Conservation (phyloP, 2,888 invertebrate genomes). For the Thecophora atra region DNA sequence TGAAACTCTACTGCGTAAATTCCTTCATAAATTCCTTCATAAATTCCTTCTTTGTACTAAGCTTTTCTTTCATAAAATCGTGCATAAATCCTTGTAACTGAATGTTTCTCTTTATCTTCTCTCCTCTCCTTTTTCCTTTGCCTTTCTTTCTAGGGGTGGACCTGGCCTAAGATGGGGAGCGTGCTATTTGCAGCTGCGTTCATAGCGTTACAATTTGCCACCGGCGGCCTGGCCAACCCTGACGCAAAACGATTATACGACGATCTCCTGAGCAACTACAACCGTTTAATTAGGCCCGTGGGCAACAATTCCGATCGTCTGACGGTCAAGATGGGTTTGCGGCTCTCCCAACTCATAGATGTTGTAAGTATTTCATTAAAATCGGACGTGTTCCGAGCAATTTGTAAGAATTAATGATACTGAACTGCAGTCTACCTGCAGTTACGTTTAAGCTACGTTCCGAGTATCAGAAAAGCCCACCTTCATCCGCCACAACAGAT, state of each 20-base stretch:
- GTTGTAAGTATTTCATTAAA: constrained; percentile 75
- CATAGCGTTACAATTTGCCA: constrained; percentile 80
- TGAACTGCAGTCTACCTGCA: no score
- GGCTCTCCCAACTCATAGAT: constrained; percentile 90
- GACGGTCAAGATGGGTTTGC: constrained; percentile 93
- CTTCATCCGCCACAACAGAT: constrained; percentile 11
- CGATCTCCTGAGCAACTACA: constrained; percentile 94
- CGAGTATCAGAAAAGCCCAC: background rate
- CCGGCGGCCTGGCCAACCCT: constrained; percentile 85
- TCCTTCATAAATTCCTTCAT: no score
- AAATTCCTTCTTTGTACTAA: no score
- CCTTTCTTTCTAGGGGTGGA: constrained; percentile 81
- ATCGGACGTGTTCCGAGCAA: no score
- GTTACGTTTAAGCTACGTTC: no score
- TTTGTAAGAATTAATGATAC: no score
- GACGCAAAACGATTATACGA: constrained; percentile 95
- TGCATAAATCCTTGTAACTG: no score
- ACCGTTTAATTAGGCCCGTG: constrained; percentile 93
- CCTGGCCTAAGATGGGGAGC: constrained; percentile 87
- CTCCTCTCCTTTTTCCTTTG: constrained; percentile 48
- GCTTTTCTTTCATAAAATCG: no score
- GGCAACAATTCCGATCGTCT: constrained; percentile 94
- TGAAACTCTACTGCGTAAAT: no score
- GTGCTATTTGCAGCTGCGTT: constrained; percentile 76
- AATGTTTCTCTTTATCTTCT: background rate